These are phyloP conservation scores for Xestia xanthographa DNA, from an alignment of 2,888 invertebrate genomes.

Conservation along the genomic window DNA sequence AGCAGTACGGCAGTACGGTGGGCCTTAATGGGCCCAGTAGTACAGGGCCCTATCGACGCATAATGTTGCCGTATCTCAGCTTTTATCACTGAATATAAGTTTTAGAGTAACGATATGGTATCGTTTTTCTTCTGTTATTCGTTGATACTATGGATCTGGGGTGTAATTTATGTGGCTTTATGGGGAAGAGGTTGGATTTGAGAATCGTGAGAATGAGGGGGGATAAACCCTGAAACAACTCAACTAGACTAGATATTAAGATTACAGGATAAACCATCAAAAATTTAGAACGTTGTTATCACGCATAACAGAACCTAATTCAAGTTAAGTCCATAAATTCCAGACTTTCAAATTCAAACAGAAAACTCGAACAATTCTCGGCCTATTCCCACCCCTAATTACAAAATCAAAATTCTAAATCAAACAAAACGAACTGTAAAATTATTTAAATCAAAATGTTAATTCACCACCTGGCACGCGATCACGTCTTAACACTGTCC, in stretches of 20 bases:
- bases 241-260: neutral
- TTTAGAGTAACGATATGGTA: slow-evolving; percentile 36
- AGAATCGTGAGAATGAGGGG: neutral
- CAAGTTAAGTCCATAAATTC: neutral
- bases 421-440: slow-evolving; percentile 69
- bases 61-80: slow-evolving; percentile 66
- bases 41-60: slow-evolving; percentile 59
- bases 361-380: slow-evolving; percentile 13
- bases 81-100: slow-evolving; percentile 57
- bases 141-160: slow-evolving; percentile 11
- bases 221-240: neutral
- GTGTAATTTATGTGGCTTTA: neutral
- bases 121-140: slow-evolving; percentile 37
- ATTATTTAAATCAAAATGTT: slow-evolving; percentile 71
- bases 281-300: neutral
- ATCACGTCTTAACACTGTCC: slow-evolving; percentile 73
- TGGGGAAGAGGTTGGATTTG: neutral
- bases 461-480: slow-evolving; percentile 70
- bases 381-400: slow-evolving; percentile 39
- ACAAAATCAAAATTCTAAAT: slow-evolving; percentile 57
- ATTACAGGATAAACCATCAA: neutral
- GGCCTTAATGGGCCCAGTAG: slow-evolving; percentile 71
- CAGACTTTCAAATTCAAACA: slow-evolving; percentile 28
- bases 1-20: slow-evolving; percentile 31
- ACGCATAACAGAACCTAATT: neutral